These are phyloP conservation scores for Bedellia somnulentella DNA, from an alignment of 2,888 invertebrate species.

Conservation along the genomic window DNA sequence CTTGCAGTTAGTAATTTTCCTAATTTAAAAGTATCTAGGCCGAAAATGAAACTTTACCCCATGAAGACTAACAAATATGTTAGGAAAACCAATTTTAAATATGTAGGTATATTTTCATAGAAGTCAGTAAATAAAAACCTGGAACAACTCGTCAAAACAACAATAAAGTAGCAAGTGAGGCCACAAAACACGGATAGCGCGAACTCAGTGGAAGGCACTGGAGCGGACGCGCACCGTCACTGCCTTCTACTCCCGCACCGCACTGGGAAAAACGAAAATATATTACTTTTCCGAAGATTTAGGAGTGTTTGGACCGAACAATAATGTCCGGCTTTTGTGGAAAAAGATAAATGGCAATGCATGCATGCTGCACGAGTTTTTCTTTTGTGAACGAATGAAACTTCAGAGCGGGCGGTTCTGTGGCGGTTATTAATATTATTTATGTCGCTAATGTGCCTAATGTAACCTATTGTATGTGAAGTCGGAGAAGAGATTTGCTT, in stretches of 20 bases:
- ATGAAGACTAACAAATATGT: too few species aligned
- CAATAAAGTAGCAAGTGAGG: too few species aligned
- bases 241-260: conserved; percentile 44
- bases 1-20: too few species aligned
- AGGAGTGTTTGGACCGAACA: conserved; percentile 64
- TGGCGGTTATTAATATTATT: conserved; percentile 50
- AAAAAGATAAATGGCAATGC: conserved; percentile 62
- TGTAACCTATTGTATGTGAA: conserved; percentile 28
- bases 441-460: conserved; percentile 27
- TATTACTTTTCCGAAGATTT: conserved; percentile 63
- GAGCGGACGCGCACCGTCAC: conserved; percentile 38
- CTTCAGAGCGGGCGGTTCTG: conserved; percentile 27
- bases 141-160: too few species aligned
- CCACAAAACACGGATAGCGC: conserved; percentile 19
- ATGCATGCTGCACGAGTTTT: conserved; percentile 52
- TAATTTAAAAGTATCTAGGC: too few species aligned
- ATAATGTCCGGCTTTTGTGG: conserved; percentile 64
- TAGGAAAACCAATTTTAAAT: too few species aligned
- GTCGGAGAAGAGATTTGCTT: conserved; percentile 28
- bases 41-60: too few species aligned
- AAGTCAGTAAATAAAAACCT: not conserved
- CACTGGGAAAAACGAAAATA: conserved; percentile 62
- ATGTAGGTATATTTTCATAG: too few species aligned
- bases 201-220: conserved; percentile 46
- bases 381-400: conserved; percentile 54